Base-by-base conservation (phyloP, 2,888 invertebrate genomes). In the Lottia scabra region DNA sequence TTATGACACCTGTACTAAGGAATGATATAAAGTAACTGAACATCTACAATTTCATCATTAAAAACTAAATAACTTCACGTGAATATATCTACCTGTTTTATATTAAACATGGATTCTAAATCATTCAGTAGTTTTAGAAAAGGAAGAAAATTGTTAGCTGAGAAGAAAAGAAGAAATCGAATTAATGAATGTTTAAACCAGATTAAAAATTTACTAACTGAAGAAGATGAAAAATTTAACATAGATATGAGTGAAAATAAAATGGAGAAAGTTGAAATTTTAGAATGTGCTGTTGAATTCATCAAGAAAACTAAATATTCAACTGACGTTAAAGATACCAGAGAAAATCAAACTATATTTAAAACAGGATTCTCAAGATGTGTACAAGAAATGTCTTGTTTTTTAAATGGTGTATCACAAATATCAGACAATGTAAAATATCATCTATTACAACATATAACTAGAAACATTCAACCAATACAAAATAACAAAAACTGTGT, bases 281-380 rank as follows among this genome's bases (percentile, higher is more conserved):
- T 56, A 23, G 56, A 56, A 56, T 56, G 19, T 56, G 56, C 56
- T 23, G 56, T 56, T 19, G 56, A 23, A 23, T 56, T 56, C 13
- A 56, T 56, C 23, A 56, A 56, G 56, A 56, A 56, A 13, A 56
- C 56, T 56, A 56, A 23, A 56, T 56, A 56, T 56, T 23, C 56
- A 56, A 8, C 23, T 12, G 38, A 38, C 38, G 38, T 38, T 38
- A 38, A 38, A 38, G 38, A 38, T 38, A n/a, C 56, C n/a, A 19
- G 19, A 56, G 56, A 56, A 56, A 23, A 56, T 12, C 56, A 56
- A 5, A 23, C 23, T 19, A 48, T 19, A 56, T 56, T 23, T 56
- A n/a, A 56, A 13, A 56, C 10, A 56, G 56, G 56, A 56, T 56
- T 56, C 23, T 23, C 2, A 23, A n/a, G 19, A 56, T 56, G 56